Conservation (phyloP, 1,140 invertebrate species). For the Cyclina sinensis region DNA sequence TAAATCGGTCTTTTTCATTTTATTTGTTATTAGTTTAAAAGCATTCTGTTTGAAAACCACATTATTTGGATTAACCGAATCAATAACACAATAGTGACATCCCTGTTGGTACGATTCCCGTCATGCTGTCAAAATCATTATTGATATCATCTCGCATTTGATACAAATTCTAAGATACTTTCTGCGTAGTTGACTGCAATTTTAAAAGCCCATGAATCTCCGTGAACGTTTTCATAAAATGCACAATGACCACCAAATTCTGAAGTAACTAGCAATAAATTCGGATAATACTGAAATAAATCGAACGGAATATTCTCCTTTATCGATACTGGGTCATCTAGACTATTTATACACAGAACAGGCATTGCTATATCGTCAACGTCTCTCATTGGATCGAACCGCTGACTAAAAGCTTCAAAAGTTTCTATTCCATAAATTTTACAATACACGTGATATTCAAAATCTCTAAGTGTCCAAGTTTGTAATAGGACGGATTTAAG, state of each 20-base stretch:
- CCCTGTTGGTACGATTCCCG: no score
- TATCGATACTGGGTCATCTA: constrained; percentile 80
- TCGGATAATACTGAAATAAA: constrained; percentile 81
- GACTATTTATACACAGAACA: constrained; percentile 81
- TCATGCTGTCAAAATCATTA: no score
- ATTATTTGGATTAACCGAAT: no score
- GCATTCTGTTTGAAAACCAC: no score
- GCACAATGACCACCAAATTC: constrained; percentile 82
- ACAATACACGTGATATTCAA: constrained; percentile 76
- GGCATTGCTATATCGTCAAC: constrained; percentile 84
- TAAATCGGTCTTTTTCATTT: no score
- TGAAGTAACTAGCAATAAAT: constrained; percentile 79
- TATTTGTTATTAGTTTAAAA: no score
- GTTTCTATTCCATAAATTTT: constrained; percentile 72
- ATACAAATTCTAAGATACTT: constrained; percentile 72
- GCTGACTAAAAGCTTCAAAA: constrained; percentile 80
- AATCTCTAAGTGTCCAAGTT: constrained; percentile 73
- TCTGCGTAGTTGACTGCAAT: constrained; percentile 76
- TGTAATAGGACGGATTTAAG: constrained; percentile 67
- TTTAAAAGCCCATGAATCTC: constrained; percentile 74
- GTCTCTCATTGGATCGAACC: constrained; percentile 78
- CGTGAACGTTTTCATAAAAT: constrained; percentile 75
- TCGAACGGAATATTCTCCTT: constrained; percentile 79
- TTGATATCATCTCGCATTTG: constrained; percentile 23
- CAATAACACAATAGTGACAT: no score